Evolutionary conservation across 2,113 vertebrate species (phyloP).

Genomic region (Leptobrachium leishanense): DNA sequence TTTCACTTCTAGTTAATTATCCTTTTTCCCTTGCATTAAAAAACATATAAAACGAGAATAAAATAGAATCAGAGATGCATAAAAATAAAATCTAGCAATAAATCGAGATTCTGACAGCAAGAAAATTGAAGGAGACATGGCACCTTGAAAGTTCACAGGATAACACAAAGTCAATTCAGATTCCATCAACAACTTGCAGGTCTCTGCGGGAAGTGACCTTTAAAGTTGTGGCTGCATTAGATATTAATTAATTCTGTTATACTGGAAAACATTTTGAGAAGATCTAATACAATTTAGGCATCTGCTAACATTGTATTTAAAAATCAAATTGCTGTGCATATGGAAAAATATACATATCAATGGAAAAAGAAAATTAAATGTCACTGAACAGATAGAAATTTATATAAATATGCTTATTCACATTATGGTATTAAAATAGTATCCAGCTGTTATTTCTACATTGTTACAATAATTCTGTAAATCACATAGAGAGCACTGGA

Average conservation of each 20-base stretch:
- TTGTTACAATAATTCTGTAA: no score
- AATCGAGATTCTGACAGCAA: background rate
- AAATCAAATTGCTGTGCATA: constrained; percentile 1
- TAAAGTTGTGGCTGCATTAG: constrained; percentile 28
- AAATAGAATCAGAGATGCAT: no score
- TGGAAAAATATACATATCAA: constrained; percentile 14
- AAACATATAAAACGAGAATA: no score
- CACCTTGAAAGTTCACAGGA: constrained; percentile 20
- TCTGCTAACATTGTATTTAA: constrained; percentile 12
- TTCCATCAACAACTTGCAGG: constrained; percentile 34
- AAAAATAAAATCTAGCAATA: background rate
- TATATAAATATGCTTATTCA: no score
- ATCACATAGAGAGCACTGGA: no score
- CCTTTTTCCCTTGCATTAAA: no score
- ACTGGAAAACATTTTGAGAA: constrained; percentile 35
- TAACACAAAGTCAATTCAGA: constrained; percentile 37
- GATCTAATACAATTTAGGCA: constrained; percentile 27
- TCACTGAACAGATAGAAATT: constrained; percentile 14
- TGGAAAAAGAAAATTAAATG: constrained; percentile 1
- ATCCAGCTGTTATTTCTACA: no score
- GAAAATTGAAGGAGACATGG: constrained; percentile 2
- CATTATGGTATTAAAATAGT: no score
- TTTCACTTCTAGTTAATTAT: no score
- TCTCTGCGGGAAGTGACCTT: constrained; percentile 37
- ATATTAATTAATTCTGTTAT: constrained; percentile 43